Evolutionary conservation across 2,888 invertebrate species (phyloP), one percentile per base, ranked within the genome.

Genomic region (Craniophora ligustri): DNA sequence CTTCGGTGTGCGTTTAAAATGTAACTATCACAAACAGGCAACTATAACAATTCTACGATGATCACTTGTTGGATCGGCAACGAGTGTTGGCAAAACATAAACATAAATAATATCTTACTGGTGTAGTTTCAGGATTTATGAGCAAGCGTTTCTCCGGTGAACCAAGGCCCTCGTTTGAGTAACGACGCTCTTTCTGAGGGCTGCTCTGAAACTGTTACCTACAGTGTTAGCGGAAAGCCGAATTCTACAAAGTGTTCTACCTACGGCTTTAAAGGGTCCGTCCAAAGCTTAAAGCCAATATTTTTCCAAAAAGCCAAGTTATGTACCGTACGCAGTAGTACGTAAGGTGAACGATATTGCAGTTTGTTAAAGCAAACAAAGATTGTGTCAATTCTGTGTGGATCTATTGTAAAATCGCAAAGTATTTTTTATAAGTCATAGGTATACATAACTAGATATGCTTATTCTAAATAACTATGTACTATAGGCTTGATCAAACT

Each of bases 141-240:
- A 94, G 92, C 86, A 94, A 89, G 82, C 92, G 86, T 84, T 92
- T 93, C 86, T 94, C 94, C 76, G 94, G 94, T 75, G 92, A 82
- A 78, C 81, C 89, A 57, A 85, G 84, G 62, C 84, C 93, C 69
- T 92, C 92, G 70, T 81, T 87, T 59, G 93, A 94, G 78, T 91
- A 93, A 77, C 91, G 90, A 56, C 90, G 89, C 67, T 92, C 92
- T 82, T 89, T 89, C 79, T 79, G 81, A 81, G 93, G 93, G 76
- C 92, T 92, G 85, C 78, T 87, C 93, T 93, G 93, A 91, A 93
- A 93, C 88, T 92, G 82, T 84, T 77, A 85, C 85, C 88, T 83
- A 70, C 70, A 65, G 81, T 80, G 79, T 91, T 88, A 91, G 76
- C 85, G 68, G 73, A 75, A 79, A 84, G 77, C 81, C 61, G 55